Base-by-base conservation (phyloP, 2,888 invertebrate species). In the Pachliopta kotzebuea region DNA sequence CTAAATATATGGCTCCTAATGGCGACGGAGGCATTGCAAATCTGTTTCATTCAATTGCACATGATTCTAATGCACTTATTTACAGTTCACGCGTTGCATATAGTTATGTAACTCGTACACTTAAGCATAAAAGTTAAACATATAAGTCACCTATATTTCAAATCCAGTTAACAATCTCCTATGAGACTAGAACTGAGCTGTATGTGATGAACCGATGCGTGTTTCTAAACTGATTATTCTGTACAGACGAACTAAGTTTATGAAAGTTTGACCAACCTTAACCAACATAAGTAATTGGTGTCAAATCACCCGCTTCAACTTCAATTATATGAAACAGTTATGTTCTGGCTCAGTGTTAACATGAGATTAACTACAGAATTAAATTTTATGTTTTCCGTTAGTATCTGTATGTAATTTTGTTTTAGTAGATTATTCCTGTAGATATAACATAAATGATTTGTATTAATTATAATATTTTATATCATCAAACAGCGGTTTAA, bases 1-100 rank as follows among this genome's bases (percentile, higher is more conserved):
- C 77, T 75, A 73, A 79, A 76, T 74, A 71, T 71, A 73, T 73
- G 66, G 20, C 55, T 20, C 50, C 45, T 60, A 68, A 66, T 66
- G 52, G 49, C 20, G 50, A 53, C 26, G 20, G 55, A 24, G 54
- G 52, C 20, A 45, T 24, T 63, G 56, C 52, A 56, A 52, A 52
- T 56, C 29, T 18, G 7, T 50, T 21, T 49, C 29, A 26, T n/a
- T 49, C 31, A 20, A 31, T 31, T 56, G 20, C 8, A 20, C 9
- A 1, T 45, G 23, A n/a, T n/a, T 17, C 6, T 18, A 56, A 37
- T 31, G 20, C 26, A 55, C 29, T 55, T 56, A 56, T 42, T 37
- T 56, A 56, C 23, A 14, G 17, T 23, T 56, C 56, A 29, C 24
- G 21, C 50, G 50, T 45, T 4, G n/a, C n/a, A n/a, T n/a, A n/a